These are phyloP conservation scores for Ruditapes philippinarum DNA, from an alignment of 1,140 invertebrate species.

Conservation along the genomic window DNA sequence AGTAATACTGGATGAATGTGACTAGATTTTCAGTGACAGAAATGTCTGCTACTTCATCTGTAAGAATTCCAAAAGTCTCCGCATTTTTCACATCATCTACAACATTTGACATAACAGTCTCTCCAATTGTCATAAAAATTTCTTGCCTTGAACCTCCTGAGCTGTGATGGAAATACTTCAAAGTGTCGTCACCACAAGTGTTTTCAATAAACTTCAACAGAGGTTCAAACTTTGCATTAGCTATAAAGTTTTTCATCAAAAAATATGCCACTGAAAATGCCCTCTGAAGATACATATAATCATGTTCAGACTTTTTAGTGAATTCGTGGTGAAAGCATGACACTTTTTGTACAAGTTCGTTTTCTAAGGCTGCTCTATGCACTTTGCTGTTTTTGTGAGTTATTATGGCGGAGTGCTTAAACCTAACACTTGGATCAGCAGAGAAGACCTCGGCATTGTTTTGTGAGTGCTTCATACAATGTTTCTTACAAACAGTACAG, in stretches of 20 bases:
- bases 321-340: slow-evolving; percentile 32
- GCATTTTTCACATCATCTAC: slow-evolving; percentile 4
- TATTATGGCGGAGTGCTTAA: slow-evolving; percentile 18
- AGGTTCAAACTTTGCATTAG: slow-evolving; percentile 15
- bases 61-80: not conserved
- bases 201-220: not conserved
- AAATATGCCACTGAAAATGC: slow-evolving; percentile 8
- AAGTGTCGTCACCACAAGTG: not conserved
- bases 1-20: slow-evolving; percentile 21
- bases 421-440: slow-evolving; percentile 3
- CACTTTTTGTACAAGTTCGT: slow-evolving; percentile 20
- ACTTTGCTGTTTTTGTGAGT: not conserved
- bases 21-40: slow-evolving; percentile 4
- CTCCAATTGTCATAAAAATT: slow-evolving; percentile 9
- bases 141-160: slow-evolving; percentile 11
- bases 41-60: not conserved
- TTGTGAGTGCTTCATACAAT: not conserved
- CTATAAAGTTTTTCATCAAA: slow-evolving; percentile 36
- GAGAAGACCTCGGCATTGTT: not conserved
- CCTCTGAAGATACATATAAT: slow-evolving; percentile 9
- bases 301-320: not conserved
- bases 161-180: slow-evolving; percentile 1
- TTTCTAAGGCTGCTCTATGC: not conserved
- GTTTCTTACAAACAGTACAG: slow-evolving; percentile 6
- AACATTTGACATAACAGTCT: not conserved